A percentile compares a stretch with the other conserved stretches of the same genome.
These are phyloP conservation scores for Heliconius eleuchia DNA, from an alignment of 1,140 invertebrate species.

Conservation along the genomic window DNA sequence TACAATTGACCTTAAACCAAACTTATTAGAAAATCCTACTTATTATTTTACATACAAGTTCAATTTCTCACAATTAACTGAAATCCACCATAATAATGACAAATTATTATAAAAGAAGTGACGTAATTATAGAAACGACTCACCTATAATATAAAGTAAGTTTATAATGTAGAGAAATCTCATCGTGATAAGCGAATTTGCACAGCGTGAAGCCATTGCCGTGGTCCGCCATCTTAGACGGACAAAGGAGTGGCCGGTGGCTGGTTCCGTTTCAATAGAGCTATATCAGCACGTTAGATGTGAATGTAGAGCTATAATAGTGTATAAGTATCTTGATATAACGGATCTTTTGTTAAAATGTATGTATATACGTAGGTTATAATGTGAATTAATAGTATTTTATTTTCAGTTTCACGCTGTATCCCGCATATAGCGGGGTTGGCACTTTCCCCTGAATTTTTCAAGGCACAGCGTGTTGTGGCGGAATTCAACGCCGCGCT, in stretches of 20 bases:
- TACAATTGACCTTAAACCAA: no score
- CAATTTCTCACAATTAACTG: no score
- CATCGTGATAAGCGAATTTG: slow-evolving; percentile 33
- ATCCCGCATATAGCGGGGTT: no score
- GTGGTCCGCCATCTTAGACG: slow-evolving; percentile 38
- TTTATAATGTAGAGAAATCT: slow-evolving; percentile 10
- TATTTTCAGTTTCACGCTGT: no score
- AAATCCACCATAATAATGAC: no score
- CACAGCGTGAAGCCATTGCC: slow-evolving; percentile 29
- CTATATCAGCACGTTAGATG: slow-evolving; percentile 9
- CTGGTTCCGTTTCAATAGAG: slow-evolving; percentile 8
- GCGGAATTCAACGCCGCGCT: no score
- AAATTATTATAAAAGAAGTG: neutral
- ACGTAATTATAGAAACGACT: neutral
- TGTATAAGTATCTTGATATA: neutral
- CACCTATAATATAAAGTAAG: neutral
- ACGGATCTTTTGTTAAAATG: neutral
- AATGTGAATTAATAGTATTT: no score
- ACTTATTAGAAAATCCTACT: no score
- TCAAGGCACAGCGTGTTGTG: no score
- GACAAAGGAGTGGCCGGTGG: slow-evolving; percentile 34
- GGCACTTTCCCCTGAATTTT: no score
- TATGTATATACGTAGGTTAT: neutral
- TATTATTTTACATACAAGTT: no score
- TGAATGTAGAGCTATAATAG: neutral